Evolutionary conservation across 2,888 invertebrate genomes (phyloP).

Genomic region (Oligia fasciuncula): DNA sequence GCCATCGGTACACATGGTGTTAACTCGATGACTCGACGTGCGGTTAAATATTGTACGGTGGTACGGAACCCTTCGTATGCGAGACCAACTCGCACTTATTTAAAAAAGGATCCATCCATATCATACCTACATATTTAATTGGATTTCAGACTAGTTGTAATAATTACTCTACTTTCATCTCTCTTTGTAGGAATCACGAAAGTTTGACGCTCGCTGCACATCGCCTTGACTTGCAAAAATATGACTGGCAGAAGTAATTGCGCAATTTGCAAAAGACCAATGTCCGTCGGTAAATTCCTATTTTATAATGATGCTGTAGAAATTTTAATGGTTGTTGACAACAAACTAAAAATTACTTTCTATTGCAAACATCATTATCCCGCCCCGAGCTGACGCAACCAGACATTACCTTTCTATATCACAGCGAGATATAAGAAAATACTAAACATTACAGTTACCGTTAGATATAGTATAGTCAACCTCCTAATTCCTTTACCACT

Average conservation of each 20-base stretch:
- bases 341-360: constrained; percentile 41
- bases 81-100: too few relatives aligned
- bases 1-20: too few relatives aligned
- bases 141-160: neutral
- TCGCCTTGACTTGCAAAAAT: neutral
- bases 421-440: constrained; percentile 25
- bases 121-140: neutral
- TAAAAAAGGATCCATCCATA: neutral
- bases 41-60: too few relatives aligned
- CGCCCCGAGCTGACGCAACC: constrained; percentile 42
- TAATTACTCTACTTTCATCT: neutral
- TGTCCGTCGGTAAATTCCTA: neutral
- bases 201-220: neutral
- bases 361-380: constrained; percentile 36
- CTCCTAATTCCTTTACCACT: neutral
- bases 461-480: neutral
- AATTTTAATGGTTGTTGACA: constrained; percentile 20
- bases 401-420: constrained; percentile 37
- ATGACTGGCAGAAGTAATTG: neutral
- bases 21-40: too few relatives aligned
- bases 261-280: constrained; percentile 6
- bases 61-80: too few relatives aligned
- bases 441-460: constrained; percentile 12
- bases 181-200: neutral
- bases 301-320: constrained; percentile 6